phyloP scores from a whole-genome alignment of 2,113 vertebrate species.

The Tachysurus fulvidraco region DNA sequence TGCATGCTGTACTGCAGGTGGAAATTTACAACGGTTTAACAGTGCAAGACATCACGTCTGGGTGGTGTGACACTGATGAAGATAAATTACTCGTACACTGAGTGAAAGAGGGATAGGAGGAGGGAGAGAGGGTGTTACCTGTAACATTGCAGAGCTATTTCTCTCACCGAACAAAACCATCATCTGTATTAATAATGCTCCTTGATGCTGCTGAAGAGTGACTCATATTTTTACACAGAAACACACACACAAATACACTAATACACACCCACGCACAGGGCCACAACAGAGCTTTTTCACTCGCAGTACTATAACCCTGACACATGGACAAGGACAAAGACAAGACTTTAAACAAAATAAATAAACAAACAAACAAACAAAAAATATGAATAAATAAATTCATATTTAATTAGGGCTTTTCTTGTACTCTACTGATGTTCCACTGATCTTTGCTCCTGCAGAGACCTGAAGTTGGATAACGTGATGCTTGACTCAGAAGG shows the following conservation, averaged over 20 bases:
- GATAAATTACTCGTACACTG: slow-evolving; percentile 20
- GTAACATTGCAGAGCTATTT: neutral
- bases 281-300: neutral
- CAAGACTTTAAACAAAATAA: neutral
- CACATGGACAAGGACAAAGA: neutral
- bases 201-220: slow-evolving; percentile 16
- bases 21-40: neutral
- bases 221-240: neutral
- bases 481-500: slow-evolving; percentile 98
- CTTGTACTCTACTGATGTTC: neutral
- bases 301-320: neutral
- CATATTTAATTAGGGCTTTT: neutral
- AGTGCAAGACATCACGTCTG: neutral
- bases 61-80: slow-evolving; percentile 24
- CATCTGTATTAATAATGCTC: slow-evolving; percentile 35
- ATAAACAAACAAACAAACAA: too few relatives aligned
- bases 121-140: slow-evolving; percentile 13
- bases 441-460: slow-evolving; percentile 56
- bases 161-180: neutral
- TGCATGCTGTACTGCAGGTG: neutral
- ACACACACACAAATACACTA: neutral
- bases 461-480: slow-evolving; percentile 97
- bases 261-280: neutral
- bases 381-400: too few relatives aligned
- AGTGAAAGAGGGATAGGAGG: neutral